Evolutionary conservation across 1,140 invertebrate species (phyloP), one percentile per base, ranked within the genome.

Genomic region (Vollenhovia emeryi): DNA sequence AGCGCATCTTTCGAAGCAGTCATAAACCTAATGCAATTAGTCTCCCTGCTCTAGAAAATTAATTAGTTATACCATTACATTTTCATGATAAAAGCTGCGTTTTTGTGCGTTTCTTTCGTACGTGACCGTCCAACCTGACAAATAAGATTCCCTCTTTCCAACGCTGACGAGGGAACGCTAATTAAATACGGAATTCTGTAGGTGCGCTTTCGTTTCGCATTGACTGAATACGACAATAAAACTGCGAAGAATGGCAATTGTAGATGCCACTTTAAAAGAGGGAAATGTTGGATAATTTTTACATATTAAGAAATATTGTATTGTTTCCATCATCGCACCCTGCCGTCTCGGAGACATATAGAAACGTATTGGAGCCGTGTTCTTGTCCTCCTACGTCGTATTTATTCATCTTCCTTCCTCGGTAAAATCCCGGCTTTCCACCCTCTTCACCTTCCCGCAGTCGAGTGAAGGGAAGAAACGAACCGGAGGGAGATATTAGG

Each of bases 271-370:
- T 82, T 57, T 62, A 27, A 84, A 36, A 27, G n/a, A 36, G n/a
- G 24, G 27, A 13, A 50, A 55, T 27, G 55, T 30, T 71, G 15
- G 62, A 76, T 89, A 75, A 89, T 83, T 89, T 89, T 82, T 86
- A 59, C 69, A 82, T 76, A 86, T 76, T 59, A 69, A 86, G 62
- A 82, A 27, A 43, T 88, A 88, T 82, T 86, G 75, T 83, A 82
- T 75, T 59, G 62, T 57, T 85, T 33, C 30, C 75, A 76, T 75
- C 27, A 18, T 40, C 3, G 33, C 8, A 50, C 24, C n/a, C 30
- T 55, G 30, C 11, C 50, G 27, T 88, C 52, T 88, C 8, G 18
- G 27, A 33, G 33, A 69, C 24, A 55, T 36, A 24, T 30, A 36
- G 13, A 71, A 82, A 75, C 75, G 69, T 89, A 88, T 76, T 69